phyloP scores from a whole-genome alignment of 2,797 vertebrate species.

The Chromobotia macracanthus region DNA sequence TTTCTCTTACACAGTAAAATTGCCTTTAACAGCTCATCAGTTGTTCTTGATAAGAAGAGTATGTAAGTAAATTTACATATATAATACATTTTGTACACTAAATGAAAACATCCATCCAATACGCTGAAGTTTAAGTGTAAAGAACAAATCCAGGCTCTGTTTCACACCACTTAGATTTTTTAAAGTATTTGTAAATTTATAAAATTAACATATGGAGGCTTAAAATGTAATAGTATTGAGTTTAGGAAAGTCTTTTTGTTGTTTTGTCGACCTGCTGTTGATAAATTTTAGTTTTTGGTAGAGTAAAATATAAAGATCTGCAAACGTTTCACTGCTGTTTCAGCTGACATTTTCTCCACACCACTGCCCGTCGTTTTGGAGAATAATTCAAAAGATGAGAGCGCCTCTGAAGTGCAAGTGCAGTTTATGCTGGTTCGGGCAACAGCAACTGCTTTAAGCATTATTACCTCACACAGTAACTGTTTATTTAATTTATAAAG shows the following conservation, averaged over 20 bases:
- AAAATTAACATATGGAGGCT: not conserved
- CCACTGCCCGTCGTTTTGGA: not conserved
- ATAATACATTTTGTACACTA: no score
- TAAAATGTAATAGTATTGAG: not conserved
- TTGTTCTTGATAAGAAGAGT: no score
- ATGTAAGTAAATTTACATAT: no score
- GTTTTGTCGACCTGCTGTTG: not conserved
- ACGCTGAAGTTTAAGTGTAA: not conserved
- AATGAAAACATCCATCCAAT: not conserved
- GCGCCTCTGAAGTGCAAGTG: not conserved
- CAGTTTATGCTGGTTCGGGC: not conserved
- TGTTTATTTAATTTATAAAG: conserved; percentile 8
- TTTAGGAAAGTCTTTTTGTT: not conserved
- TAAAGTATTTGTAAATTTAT: not conserved
- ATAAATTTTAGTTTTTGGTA: not conserved
- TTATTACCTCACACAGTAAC: not conserved
- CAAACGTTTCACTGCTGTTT: not conserved
- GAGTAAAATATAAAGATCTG: not conserved
- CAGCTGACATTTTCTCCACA: not conserved
- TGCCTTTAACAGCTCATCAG: no score
- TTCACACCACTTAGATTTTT: not conserved
- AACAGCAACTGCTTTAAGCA: not conserved
- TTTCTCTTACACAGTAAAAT: no score
- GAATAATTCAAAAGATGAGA: not conserved
- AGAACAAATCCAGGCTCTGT: no score